Evolutionary conservation across 2,888 invertebrate species (phyloP), one percentile per base, ranked within the genome.

Genomic region (Ornithoptera priamus): DNA sequence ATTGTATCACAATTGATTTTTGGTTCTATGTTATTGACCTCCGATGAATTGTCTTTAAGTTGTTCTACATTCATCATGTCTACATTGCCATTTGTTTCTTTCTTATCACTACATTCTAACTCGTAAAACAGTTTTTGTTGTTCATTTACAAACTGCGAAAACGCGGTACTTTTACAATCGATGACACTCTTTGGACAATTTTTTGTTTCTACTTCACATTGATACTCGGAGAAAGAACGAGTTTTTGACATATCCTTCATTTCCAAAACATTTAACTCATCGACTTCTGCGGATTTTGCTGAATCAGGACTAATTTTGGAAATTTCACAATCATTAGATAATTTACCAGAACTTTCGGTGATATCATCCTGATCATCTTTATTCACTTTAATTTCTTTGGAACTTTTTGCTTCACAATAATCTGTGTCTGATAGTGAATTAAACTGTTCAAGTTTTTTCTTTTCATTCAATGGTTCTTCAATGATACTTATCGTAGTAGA

Each of bases 401-500:
- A 30, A 30, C 18, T 12, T 24, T 10, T 30, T 53, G 18, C 63
- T 53, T 50, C n/a, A 30, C 7, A 3, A 30, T 2, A 24, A 10
- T 63, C 30, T 7, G 53, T 63, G 3, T 50, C 63, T 7, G n/a
- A n/a, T 5, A 4, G 36, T 6, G 46, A 62, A 46, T 24, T 24
- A 8, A 17, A 59, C 17, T 24, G 18, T 58, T 59, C 56, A 57
- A 56, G 18, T 46, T 12, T 30, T 30, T 60, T 2, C 30, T 15
- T 12, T 50, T 46, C 10, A 24, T 50, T 65, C 67, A 68, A 62
- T 64, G 59, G 36, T 59, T 59, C 53, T 22, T 60, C 60, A 63
- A 81, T 75, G 65, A 74, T 77, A 65, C 81, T 85, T 75, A 89
- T 83, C 24, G 86, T 83, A 85, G 87, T 85, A 68, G 75, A 82